phyloP scores from a whole-genome alignment of 2,888 invertebrate genomes.

The Lamellibrachia satsuma region DNA sequence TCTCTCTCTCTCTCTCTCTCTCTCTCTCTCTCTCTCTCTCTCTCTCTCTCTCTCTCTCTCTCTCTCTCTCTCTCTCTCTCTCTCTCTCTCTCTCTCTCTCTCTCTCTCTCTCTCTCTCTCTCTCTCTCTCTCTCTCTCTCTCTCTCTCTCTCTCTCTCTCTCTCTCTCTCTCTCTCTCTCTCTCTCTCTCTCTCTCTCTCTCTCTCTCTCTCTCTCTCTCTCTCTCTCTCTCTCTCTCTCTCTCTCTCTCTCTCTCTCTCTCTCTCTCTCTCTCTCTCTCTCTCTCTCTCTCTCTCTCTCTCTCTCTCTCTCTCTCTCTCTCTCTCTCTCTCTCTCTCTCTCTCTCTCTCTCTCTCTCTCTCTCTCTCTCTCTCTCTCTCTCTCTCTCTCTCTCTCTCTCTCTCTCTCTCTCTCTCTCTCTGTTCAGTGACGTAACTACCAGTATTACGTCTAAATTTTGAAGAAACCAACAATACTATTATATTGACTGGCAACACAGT shows the following conservation, averaged over 20 bases:
- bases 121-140: constrained; percentile 23
- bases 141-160: constrained; percentile 22
- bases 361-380: constrained; percentile 24
- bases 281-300: constrained; percentile 23
- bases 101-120: constrained; percentile 22
- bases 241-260: constrained; percentile 24
- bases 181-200: constrained; percentile 24
- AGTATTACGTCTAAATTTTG: no score
- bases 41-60: constrained; percentile 21
- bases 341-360: constrained; percentile 23
- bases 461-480: no score
- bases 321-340: constrained; percentile 21
- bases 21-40: constrained; percentile 22
- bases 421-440: no score
- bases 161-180: constrained; percentile 22
- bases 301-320: constrained; percentile 23
- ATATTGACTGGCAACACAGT: no score
- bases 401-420: no score
- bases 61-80: constrained; percentile 24
- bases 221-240: constrained; percentile 22
- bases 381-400: constrained; percentile 20
- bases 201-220: constrained; percentile 21
- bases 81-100: constrained; percentile 22
- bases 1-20: constrained; percentile 24
- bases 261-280: constrained; percentile 20